Conservation (phyloP, 2,888 invertebrate genomes). For the Drosophila borborema region DNA sequence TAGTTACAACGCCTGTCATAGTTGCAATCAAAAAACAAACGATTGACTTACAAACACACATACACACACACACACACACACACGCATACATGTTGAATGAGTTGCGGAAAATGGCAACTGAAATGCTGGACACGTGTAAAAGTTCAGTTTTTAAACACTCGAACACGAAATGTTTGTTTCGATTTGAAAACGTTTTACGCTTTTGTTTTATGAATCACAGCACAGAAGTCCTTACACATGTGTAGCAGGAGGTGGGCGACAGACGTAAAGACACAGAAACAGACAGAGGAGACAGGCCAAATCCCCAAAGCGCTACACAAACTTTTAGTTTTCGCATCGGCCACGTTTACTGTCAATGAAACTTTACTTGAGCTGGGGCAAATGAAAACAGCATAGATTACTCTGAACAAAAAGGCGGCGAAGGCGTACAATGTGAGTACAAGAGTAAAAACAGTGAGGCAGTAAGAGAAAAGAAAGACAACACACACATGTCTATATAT, state of each 20-base stretch:
- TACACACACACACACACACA: conserved; percentile 5
- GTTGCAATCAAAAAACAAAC: conserved; percentile 11
- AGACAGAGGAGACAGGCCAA: conserved; percentile 2
- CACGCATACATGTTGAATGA: neutral
- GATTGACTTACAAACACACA: conserved; percentile 3
- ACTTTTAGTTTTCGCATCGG: conserved; percentile 69
- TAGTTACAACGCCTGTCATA: conserved; percentile 3
- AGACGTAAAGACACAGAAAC: neutral
- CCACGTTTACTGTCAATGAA: conserved; percentile 80
- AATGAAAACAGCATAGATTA: conserved; percentile 67
- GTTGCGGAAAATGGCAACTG: conserved; percentile 43
- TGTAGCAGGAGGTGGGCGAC: conserved; percentile 12
- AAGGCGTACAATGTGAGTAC: conserved; percentile 3
- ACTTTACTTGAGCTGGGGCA: conserved; percentile 65
- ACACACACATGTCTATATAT: conserved; percentile 33
- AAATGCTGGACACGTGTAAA: conserved; percentile 75
- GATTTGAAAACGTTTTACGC: conserved; percentile 55
- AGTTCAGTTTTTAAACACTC: conserved; percentile 75
- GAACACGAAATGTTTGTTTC: conserved; percentile 66
- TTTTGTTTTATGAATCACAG: conserved; percentile 70
- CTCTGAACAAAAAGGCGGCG: conserved; percentile 15
- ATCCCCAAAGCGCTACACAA: conserved; percentile 58
- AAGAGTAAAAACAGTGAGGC: neutral
- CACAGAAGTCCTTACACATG: conserved; percentile 39
- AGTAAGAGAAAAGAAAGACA: neutral